Evolutionary conservation across 2,113 vertebrate genomes (phyloP), one percentile per base, ranked within the genome.

Genomic region (Struthidea cinerea): DNA sequence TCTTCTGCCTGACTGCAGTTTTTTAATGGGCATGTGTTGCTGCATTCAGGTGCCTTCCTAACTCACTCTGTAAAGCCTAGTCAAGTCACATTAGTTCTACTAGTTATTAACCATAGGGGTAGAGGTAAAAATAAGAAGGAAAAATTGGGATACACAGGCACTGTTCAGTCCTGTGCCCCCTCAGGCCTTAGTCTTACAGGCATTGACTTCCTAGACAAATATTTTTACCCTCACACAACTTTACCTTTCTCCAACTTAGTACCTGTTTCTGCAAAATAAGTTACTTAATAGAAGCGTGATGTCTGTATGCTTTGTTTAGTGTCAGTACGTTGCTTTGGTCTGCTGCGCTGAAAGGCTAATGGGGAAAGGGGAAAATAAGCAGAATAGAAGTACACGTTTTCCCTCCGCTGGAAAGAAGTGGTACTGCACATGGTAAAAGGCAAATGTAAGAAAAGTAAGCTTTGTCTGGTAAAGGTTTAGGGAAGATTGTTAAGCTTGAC

Each of bases 401-500:
- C 93, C 83, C 83, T 93, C 96, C 33, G 7, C 60, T 92, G 96
- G 96, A 63, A 78, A 61, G 22, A 71, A 79, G 37, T 47, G 77
- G 85, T 75, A 94, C 37, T 96, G 42, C 94, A 71, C 33, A 5
- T 15, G 6, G n/a, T 57, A 39, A 67, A 69, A 56, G 13, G 12
- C 11, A 20, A 50, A 23, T 11, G 10, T 27, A 18, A 65, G 30
- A 19, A 55, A 84, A 86, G 26, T 4, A 3, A n/a, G 28, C 33
- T 74, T 71, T 63, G 42, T 22, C 26, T 42, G 20, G 20, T 61
- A 32, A 67, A 84, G 33, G 24, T 30, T 44, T 44, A 33, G 21
- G 8, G 8, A 14, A 67, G 20, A 44, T 37, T 28, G 9, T 27
- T 67, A 39, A 65, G 0, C 13, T 73, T 70, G 21, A 28, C 30